These are phyloP conservation scores for Odontocolon sp. DNA, from an alignment of 2,888 invertebrate species.

Conservation along the genomic window DNA sequence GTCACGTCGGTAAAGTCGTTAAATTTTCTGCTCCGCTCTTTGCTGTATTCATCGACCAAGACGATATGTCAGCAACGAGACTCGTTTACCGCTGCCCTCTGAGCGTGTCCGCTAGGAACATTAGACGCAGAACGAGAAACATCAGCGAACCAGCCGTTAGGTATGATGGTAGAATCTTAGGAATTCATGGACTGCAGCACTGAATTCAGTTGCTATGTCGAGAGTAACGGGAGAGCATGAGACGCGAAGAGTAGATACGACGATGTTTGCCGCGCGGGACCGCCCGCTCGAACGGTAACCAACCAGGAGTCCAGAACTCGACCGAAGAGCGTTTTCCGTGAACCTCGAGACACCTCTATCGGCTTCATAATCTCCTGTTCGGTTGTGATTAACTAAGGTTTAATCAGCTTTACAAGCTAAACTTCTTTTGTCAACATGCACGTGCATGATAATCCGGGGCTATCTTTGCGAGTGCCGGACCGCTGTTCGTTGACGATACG, in stretches of 20 bases:
- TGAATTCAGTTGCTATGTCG: slow-evolving; percentile 79
- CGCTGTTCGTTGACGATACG: neutral
- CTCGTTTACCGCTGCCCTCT: slow-evolving; percentile 25
- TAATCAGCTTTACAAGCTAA: slow-evolving; percentile 80
- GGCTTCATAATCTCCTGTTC: slow-evolving; percentile 70
- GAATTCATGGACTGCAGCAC: slow-evolving; percentile 78
- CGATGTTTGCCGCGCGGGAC: slow-evolving; percentile 77
- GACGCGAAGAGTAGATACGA: slow-evolving; percentile 40
- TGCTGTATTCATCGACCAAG: neutral
- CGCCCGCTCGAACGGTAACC: slow-evolving; percentile 71
- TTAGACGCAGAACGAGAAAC: slow-evolving; percentile 52
- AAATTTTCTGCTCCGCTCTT: neutral
- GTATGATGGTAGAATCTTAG: slow-evolving; percentile 73
- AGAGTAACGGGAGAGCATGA: slow-evolving; percentile 63
- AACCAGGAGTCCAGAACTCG: slow-evolving; percentile 65
- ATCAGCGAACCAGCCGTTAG: slow-evolving; percentile 60
- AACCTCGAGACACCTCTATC: slow-evolving; percentile 11
- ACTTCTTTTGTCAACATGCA: slow-evolving; percentile 80
- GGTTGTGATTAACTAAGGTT: slow-evolving; percentile 80
- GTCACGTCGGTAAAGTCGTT: slow-evolving; percentile 15
- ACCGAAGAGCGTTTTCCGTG: neutral
- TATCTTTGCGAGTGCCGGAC: slow-evolving; percentile 68
- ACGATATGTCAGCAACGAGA: neutral
- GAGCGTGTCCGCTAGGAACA: slow-evolving; percentile 54
- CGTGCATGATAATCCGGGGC: slow-evolving; percentile 79